Evolutionary conservation across 1,140 invertebrate species (phyloP).

Genomic region (Dendrolimus punctatus): DNA sequence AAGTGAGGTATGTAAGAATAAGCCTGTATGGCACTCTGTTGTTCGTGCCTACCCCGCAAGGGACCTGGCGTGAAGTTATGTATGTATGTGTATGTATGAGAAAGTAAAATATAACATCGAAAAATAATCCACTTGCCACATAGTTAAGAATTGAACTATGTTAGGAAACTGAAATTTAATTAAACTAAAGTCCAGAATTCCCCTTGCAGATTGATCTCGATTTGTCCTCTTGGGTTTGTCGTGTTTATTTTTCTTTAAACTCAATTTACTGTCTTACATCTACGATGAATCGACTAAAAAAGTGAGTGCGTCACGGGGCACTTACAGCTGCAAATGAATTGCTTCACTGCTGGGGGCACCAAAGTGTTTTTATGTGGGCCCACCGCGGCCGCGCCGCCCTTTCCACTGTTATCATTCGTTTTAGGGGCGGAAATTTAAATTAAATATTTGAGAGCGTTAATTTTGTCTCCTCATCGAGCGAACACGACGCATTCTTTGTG

Average conservation of each 20-base stretch:
- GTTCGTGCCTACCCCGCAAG: too few species aligned
- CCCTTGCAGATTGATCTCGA: conserved; percentile 40
- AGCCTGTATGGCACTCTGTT: too few species aligned
- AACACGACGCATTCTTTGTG: conserved; percentile 68
- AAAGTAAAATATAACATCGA: neutral
- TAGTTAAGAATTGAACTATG: conserved; percentile 3
- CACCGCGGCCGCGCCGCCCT: conserved; percentile 32
- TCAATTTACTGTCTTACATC: conserved; percentile 32
- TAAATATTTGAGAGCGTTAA: conserved; percentile 71
- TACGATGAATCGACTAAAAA: conserved; percentile 32
- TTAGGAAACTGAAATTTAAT: conserved; percentile 22
- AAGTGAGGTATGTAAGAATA: too few species aligned
- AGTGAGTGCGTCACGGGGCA: conserved; percentile 34
- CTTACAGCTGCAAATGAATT: conserved; percentile 52
- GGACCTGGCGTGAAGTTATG: too few species aligned
- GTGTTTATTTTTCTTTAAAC: conserved; percentile 48
- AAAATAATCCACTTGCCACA: neutral
- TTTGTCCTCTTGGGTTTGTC: conserved; percentile 39
- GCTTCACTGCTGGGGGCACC: conserved; percentile 27
- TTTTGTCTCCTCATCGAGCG: conserved; percentile 69
- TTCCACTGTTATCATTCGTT: conserved; percentile 65
- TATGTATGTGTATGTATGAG: too few species aligned
- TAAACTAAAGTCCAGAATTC: conserved; percentile 20
- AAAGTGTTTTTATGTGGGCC: conserved; percentile 43
- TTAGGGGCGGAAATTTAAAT: conserved; percentile 65